Conservation (phyloP, 2,113 vertebrate genomes). For the Tragelaphus scriptus region DNA sequence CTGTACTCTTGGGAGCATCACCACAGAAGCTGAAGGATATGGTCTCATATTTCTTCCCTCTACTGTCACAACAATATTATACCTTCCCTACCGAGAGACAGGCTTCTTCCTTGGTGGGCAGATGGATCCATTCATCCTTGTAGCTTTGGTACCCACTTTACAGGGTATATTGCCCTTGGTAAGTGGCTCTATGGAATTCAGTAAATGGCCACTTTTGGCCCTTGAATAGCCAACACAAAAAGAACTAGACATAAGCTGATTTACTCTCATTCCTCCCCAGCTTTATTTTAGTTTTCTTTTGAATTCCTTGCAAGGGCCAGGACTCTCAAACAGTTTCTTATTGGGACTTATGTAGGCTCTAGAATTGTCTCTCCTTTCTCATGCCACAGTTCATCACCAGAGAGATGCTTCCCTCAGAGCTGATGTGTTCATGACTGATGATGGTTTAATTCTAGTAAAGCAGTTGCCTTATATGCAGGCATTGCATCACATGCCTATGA, state of each 20-base stretch:
- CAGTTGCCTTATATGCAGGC: background rate
- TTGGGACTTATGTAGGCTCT: background rate
- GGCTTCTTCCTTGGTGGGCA: background rate
- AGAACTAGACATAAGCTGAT: background rate
- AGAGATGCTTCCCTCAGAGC: background rate
- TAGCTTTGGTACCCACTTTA: background rate
- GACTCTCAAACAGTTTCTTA: background rate
- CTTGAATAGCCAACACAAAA: background rate
- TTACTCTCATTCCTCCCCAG: background rate
- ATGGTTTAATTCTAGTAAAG: background rate
- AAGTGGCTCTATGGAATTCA: background rate
- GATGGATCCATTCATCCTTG: background rate
- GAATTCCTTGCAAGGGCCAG: background rate
- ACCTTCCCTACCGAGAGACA: background rate
- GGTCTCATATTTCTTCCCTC: background rate
- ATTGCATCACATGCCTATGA: background rate
- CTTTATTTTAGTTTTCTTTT: background rate
- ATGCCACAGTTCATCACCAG: background rate
- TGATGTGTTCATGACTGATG: background rate
- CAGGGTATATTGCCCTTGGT: background rate
- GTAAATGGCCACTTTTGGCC: background rate
- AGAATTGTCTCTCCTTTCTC: background rate
- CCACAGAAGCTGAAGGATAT: background rate
- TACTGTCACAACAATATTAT: background rate
- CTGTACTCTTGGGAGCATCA: background rate